A percentile compares a stretch with the other conserved stretches of the same genome.
These are phyloP conservation scores for Bathynomus jamesi DNA, from an alignment of 1,140 invertebrate species.

Conservation along the genomic window DNA sequence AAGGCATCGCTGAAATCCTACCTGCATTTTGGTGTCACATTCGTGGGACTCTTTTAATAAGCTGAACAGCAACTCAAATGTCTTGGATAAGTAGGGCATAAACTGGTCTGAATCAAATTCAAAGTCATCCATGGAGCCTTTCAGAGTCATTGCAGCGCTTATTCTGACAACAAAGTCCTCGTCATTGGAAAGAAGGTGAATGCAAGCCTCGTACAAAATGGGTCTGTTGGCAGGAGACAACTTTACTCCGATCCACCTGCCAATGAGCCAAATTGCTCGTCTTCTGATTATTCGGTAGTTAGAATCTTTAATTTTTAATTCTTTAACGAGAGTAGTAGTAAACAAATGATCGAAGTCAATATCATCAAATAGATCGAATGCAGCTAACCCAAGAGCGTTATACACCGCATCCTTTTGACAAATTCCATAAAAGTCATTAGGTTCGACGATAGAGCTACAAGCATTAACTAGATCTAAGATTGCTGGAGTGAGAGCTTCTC, in stretches of 20 bases:
- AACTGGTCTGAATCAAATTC: conserved; percentile 82
- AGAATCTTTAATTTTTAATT: conserved; percentile 68
- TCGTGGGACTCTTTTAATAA: conserved; percentile 79
- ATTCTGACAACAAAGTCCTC: conserved; percentile 61
- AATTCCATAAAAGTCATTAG: conserved; percentile 64
- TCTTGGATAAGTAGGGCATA: conserved; percentile 64
- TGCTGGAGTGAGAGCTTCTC: conserved; percentile 59
- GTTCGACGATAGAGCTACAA: conserved; percentile 54
- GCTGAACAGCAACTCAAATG: conserved; percentile 69
- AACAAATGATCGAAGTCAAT: conserved; percentile 93
- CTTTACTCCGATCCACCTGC: conserved; percentile 78
- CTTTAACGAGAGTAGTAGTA: conserved; percentile 66
- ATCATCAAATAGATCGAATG: conserved; percentile 85
- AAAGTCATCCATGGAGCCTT: conserved; percentile 80
- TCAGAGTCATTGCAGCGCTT: conserved; percentile 65
- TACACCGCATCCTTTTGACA: conserved; percentile 90
- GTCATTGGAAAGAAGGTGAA: conserved; percentile 38
- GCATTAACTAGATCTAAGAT: conserved; percentile 61
- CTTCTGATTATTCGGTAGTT: conserved; percentile 83
- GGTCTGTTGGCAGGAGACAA: conserved; percentile 68
- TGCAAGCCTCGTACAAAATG: conserved; percentile 40
- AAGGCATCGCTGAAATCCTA: too few species aligned
- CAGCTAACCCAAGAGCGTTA: conserved; percentile 79
- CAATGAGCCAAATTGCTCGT: conserved; percentile 78
- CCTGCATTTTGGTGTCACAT: conserved; percentile 66